Base-by-base conservation (phyloP, 2,113 vertebrate species). In the Heteronetta atricapilla region DNA sequence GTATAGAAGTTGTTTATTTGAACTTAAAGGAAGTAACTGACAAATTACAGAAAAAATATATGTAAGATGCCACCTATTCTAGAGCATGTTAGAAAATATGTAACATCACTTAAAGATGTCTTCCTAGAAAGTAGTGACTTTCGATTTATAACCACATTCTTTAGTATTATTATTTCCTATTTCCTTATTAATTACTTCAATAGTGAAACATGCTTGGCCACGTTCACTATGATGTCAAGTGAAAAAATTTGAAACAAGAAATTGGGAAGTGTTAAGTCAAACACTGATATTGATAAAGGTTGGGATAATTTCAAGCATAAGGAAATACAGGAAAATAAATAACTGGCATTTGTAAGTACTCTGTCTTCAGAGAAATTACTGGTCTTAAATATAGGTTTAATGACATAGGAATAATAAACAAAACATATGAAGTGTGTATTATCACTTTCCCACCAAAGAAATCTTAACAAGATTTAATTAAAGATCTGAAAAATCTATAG, bases 341-440 rank as follows among this genome's bases (percentile, higher is more conserved):
- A 90, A 89, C 53, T 34, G 67, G 31, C 64, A 92, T 73, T 94
- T 56, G 75, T 58, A 96, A 95, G 42, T 59, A 95, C 38, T 94
- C 34, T 83, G 15, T 82, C 91, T 93, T 88, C n/a, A 69, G 23
- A 80, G 6, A 97, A 96, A 91, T 89, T 79, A 62, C 34, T 78
- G 34, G 58, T 55, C 66, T 94, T 77, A 96, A 94, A 94, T 72
- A 72, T 13, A 95, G 64, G n/a, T 90, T 96, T 66, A 90, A 84
- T 5, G 63, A 88, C 91, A 42, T 19, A 90, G 28, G 62, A 73
- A 78, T 75, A 80, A 64, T 77, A 84, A 81, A 17, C 52, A 86
- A 90, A 94, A 79, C 33, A 33, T 20, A 38, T 40, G 56, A 89
- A 93, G 67, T 67, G 6, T 25, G 7, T 9, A 40, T 66, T 89